Evolutionary conservation across 2,888 invertebrate species (phyloP).

Genomic region (Lobophora halterata): DNA sequence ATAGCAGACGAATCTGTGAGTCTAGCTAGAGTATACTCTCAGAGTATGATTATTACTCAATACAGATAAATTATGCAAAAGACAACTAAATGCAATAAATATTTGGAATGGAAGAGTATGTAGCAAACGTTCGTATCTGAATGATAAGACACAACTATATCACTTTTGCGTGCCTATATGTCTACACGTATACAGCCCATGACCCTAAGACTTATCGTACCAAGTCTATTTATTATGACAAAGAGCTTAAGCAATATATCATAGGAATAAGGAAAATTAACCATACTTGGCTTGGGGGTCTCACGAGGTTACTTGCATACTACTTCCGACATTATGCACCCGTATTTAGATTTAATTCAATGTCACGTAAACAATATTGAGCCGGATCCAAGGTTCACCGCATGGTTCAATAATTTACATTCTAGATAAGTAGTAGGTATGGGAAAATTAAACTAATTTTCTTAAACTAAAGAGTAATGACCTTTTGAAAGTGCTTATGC

Average conservation of each 20-base stretch:
- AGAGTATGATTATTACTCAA: neutral
- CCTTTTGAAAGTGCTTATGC: no score
- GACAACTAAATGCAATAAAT: neutral
- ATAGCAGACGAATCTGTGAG: no score
- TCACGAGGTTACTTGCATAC: conserved; percentile 23
- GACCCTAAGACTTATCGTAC: no score
- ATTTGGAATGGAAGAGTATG: neutral
- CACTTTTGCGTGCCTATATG: no score
- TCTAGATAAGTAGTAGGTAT: no score
- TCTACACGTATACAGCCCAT: no score
- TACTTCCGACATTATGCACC: conserved; percentile 28
- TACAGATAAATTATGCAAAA: neutral
- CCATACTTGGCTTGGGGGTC: conserved; percentile 20
- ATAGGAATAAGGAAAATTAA: conserved; percentile 24
- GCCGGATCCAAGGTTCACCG: conserved; percentile 13
- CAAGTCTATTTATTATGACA: conserved; percentile 12
- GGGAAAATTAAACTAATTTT: no score
- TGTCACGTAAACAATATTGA: conserved; percentile 20
- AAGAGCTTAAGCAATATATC: conserved; percentile 17
- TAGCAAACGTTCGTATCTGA: conserved; percentile 4
- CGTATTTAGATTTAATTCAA: conserved; percentile 30
- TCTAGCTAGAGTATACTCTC: no score
- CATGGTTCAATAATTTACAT: conserved; percentile 1
- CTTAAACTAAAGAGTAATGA: no score
- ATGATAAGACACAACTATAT: conserved; percentile 13